These are phyloP conservation scores for Amphiprion clarkii DNA, from an alignment of 2,797 vertebrate genomes.

Conservation along the genomic window DNA sequence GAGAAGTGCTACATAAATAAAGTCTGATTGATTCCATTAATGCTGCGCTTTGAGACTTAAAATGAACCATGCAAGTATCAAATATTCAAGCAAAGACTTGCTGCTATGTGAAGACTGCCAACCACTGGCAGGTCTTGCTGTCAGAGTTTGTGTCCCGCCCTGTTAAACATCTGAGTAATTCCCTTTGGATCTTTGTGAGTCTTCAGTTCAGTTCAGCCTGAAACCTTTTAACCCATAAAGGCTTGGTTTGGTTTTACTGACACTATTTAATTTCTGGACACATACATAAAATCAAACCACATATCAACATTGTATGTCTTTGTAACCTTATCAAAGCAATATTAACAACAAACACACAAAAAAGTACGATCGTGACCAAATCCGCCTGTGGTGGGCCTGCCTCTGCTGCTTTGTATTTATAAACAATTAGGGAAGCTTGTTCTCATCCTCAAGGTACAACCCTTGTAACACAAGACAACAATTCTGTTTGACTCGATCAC, in stretches of 20 bases:
- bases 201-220: conserved; percentile 5
- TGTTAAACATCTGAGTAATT: conserved; percentile 15
- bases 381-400: no score
- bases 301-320: neutral
- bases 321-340: neutral
- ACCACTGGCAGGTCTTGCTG: conserved; percentile 20
- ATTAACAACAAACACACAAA: no score
- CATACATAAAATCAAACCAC: neutral
- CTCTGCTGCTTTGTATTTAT: no score
- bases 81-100: conserved; percentile 1
- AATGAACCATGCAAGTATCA: conserved; percentile 1
- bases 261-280: neutral
- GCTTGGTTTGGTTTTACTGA: conserved; percentile 6
- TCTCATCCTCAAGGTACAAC: neutral
- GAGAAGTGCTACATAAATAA: no score
- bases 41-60: conserved; percentile 29
- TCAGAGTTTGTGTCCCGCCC: neutral
- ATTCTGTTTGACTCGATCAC: neutral
- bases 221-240: conserved; percentile 6
- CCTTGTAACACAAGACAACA: neutral
- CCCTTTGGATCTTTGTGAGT: conserved; percentile 1
- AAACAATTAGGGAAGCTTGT: neutral
- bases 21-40: neutral
- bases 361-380: no score
- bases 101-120: conserved; percentile 26